Evolutionary conservation across 2,797 vertebrate species (phyloP).

Genomic region (Amniataba percoides): DNA sequence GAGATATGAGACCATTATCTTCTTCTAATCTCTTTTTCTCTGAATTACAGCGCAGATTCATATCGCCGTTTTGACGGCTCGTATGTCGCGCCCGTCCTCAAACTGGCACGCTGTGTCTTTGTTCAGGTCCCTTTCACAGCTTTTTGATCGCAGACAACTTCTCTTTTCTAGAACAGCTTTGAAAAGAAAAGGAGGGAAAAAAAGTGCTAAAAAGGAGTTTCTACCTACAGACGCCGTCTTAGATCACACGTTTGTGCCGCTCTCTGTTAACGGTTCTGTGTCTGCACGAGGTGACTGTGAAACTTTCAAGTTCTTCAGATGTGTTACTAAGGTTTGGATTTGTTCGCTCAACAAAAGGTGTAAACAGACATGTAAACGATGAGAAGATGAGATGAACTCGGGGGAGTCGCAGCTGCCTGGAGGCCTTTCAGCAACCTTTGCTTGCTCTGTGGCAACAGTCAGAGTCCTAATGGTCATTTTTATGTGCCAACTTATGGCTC

Average conservation of each 20-base stretch:
- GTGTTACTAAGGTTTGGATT: neutral
- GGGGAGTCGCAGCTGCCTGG: neutral
- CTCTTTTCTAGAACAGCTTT: constrained; percentile 46
- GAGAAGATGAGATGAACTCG: no score
- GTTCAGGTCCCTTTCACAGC: constrained; percentile 61
- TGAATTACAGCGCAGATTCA: constrained; percentile 85
- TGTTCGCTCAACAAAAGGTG: neutral
- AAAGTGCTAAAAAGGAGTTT: constrained; percentile 28
- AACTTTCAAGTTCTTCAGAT: constrained; percentile 9
- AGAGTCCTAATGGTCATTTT: neutral
- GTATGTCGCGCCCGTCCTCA: constrained; percentile 66
- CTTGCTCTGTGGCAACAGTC: neutral
- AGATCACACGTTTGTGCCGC: constrained; percentile 24
- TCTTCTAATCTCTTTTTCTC: constrained; percentile 87
- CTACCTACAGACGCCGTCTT: constrained; percentile 37
- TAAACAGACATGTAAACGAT: neutral
- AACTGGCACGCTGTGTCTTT: constrained; percentile 59
- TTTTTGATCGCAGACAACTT: constrained; percentile 45
- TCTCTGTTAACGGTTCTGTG: neutral
- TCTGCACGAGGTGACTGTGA: neutral
- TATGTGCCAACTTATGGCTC: neutral
- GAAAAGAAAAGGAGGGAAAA: constrained; percentile 12
- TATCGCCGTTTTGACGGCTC: constrained; percentile 78
- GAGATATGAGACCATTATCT: constrained; percentile 89
- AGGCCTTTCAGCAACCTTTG: constrained; percentile 4